Evolutionary conservation across 2,113 vertebrate species (phyloP), one percentile per base, ranked within the genome.

Genomic region (Corythaeola cristata): DNA sequence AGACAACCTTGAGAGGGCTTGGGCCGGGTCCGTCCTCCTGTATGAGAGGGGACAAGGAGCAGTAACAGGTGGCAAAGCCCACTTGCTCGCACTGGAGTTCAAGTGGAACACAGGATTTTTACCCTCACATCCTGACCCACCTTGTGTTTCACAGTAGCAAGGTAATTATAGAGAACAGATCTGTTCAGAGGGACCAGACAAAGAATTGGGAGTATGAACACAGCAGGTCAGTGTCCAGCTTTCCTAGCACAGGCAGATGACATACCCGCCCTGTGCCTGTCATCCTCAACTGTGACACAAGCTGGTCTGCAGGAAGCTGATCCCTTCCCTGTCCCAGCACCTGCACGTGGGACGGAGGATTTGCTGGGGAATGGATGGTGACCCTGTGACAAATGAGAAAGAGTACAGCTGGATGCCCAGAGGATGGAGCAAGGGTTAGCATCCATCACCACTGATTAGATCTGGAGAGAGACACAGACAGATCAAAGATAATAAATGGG

Each of bases 371-470:
- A 93, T 73, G 79, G 41, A 71, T 94, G 56, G 44, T n/a, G 28
- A 75, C 50, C 77, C 32, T 63, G 71, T 96, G 94, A 96, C 71
- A 97, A 96, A 93, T 21, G 68, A 94, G 63, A 95, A 83, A 85
- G 92, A 96, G 53, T 44, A 66, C 66, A 96, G 53, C 32, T 96
- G 88, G 93, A 88, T 69, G 78, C 66, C 66, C 68, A 88, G 90
- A 88, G 90, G 69, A 89, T 90, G 83, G 72, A 93, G 41, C 49
- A 79, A 79, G 74, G 33, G 62, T 78, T 88, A 67, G 68, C 94
- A 97, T 98, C 88, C 58, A 82, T 98, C 96, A 97, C 87, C 39
- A 20, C 95, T 95, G 94, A 95, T 98, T 96, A 96, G 86, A 85
- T 96, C 50, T 15, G 5, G 79, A 32, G 37, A 66, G 58, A 84